These are phyloP conservation scores for Rhyacophila evoluta DNA, from an alignment of 2,888 invertebrate species.

Conservation along the genomic window DNA sequence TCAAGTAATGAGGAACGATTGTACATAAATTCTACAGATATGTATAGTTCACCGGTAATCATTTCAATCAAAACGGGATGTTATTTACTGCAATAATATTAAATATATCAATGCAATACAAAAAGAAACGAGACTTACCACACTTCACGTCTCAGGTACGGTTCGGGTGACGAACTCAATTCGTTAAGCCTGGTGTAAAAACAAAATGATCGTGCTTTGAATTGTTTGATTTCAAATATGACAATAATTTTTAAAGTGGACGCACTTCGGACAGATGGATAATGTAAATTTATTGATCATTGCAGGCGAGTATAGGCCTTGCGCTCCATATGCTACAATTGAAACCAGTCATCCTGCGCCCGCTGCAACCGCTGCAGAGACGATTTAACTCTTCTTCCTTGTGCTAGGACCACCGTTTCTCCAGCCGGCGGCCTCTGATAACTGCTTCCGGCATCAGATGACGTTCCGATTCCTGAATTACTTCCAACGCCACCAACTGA, in stretches of 20 bases:
- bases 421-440: conserved; percentile 60
- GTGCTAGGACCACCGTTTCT: conserved; percentile 79
- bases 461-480: not conserved
- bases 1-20: no score
- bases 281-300: conserved; percentile 53
- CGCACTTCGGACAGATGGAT: conserved; percentile 46
- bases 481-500: conserved; percentile 61
- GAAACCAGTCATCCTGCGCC: conserved; percentile 90
- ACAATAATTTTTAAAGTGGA: conserved; percentile 33
- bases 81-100: conserved; percentile 47
- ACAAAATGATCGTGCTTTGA: not conserved
- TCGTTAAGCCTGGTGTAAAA: not conserved
- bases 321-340: conserved; percentile 81
- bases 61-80: no score
- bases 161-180: not conserved
- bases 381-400: conserved; percentile 82
- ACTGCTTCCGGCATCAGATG: conserved; percentile 65
- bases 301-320: conserved; percentile 54
- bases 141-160: conserved; percentile 15
- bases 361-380: conserved; percentile 85
- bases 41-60: no score
- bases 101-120: conserved; percentile 43
- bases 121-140: conserved; percentile 35
- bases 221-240: conserved; percentile 1
- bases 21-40: no score